A percentile compares a stretch with the other conserved stretches of the same genome.
These are phyloP conservation scores for Pachyramphus minor DNA, from an alignment of 2,113 vertebrate species.

Conservation along the genomic window DNA sequence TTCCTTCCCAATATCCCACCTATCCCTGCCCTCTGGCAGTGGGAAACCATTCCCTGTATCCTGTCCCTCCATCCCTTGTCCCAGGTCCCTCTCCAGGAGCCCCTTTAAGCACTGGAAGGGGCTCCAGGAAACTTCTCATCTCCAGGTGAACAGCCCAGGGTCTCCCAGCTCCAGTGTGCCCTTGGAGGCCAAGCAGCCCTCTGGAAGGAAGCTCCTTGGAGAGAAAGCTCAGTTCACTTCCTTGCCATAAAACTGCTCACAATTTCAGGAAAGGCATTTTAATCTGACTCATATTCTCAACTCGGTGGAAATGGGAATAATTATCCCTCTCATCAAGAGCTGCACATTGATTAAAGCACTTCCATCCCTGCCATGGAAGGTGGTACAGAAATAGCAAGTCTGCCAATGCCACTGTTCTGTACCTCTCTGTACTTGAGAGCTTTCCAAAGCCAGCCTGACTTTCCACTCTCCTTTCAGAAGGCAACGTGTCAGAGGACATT, in stretches of 20 bases:
- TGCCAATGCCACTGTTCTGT: background rate
- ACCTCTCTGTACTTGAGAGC: background rate
- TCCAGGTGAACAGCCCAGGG: background rate
- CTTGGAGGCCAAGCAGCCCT: background rate
- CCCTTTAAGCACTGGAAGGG: background rate
- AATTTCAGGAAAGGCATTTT: background rate
- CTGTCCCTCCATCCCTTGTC: background rate
- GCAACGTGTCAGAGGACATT: background rate
- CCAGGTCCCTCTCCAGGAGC: background rate
- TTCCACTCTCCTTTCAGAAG: background rate
- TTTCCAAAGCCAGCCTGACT: background rate
- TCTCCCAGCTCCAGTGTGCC: background rate
- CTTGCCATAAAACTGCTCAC: background rate
- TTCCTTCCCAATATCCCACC: background rate
- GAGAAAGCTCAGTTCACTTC: background rate
- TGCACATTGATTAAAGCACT: background rate
- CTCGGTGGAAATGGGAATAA: background rate
- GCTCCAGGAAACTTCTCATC: background rate
- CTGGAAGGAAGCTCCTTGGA: background rate
- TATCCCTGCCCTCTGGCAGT: rapidly evolving
- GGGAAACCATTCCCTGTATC: background rate
- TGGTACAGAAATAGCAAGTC: background rate
- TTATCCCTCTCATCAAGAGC: background rate
- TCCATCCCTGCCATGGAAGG: background rate
- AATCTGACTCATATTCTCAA: background rate